These are phyloP conservation scores for Zoanthus solanderi DNA, from an alignment of 92 coral and sea anemone genomes.

Conservation along the genomic window DNA sequence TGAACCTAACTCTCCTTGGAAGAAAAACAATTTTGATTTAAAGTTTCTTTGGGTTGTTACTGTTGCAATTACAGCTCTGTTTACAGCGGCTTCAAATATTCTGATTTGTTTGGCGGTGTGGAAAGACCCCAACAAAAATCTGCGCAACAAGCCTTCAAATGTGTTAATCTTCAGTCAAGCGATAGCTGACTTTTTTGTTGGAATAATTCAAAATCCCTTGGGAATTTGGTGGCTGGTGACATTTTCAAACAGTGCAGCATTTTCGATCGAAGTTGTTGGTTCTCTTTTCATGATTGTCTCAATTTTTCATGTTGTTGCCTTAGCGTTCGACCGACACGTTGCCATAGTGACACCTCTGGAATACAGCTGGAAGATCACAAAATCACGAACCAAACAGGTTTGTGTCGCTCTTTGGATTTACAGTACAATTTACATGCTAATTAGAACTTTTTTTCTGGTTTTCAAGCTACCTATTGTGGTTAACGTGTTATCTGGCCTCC, in stretches of 20 bases:
- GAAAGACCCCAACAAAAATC: conserved; percentile 77
- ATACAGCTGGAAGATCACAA: conserved; percentile 59
- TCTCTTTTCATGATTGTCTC: conserved; percentile 79
- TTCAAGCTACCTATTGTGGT: conserved; percentile 36
- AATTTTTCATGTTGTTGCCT: conserved; percentile 67
- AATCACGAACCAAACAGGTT: conserved; percentile 36
- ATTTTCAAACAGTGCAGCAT: conserved; percentile 48
- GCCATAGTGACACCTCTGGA: conserved; percentile 76
- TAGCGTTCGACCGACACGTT: conserved; percentile 74
- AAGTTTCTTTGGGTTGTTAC: conserved; percentile 56
- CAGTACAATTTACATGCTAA: conserved; percentile 70
- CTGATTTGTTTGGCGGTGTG: conserved; percentile 69
- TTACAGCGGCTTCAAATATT: conserved; percentile 61
- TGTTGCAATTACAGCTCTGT: conserved; percentile 42
- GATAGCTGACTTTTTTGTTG: conserved; percentile 79
- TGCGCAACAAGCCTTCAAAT: conserved; percentile 69
- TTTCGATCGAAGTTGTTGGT: conserved; percentile 62
- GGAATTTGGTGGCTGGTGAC: conserved; percentile 83
- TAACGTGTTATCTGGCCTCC: conserved; percentile 73
- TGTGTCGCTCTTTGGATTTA: conserved; percentile 62
- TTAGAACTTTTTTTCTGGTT: conserved; percentile 56
- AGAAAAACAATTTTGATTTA: conserved; percentile 50
- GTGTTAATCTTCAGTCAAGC: conserved; percentile 80
- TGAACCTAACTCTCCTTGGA: conserved; percentile 56
- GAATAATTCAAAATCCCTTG: conserved; percentile 67